Conservation (phyloP, 23 tunicate genomes). For the Diplosoma virens region DNA sequence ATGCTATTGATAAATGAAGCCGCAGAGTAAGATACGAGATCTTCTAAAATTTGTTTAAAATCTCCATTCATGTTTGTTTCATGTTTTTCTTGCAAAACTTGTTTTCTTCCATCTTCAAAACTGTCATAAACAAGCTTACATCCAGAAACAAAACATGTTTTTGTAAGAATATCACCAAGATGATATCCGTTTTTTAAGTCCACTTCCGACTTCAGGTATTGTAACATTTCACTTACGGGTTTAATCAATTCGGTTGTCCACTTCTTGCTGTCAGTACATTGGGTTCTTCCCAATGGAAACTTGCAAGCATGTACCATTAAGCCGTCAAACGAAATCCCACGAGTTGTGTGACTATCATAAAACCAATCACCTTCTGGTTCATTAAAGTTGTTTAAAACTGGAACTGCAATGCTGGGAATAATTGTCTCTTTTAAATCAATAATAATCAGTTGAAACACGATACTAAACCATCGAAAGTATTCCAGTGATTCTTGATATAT, state of each 20-base stretch:
- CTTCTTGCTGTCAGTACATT: slow-evolving; percentile 13
- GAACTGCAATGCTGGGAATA: slow-evolving; percentile 3
- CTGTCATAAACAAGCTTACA: background rate
- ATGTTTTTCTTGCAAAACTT: background rate
- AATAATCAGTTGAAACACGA: slow-evolving; percentile 26
- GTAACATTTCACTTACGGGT: slow-evolving; percentile 38
- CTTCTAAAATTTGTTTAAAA: background rate
- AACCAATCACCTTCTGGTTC: slow-evolving; percentile 26
- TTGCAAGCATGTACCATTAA: background rate
- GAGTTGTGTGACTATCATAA: slow-evolving; percentile 38
- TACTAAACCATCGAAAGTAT: slow-evolving; percentile 59
- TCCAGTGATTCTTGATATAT: slow-evolving; percentile 20
- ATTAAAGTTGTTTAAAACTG: slow-evolving; percentile 12
- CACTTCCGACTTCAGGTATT: background rate
- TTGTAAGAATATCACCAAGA: slow-evolving; percentile 16
- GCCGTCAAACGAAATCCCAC: slow-evolving; percentile 10
- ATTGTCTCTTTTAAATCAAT: slow-evolving; percentile 10
- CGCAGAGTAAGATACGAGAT: background rate
- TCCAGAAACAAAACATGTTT: slow-evolving; percentile 28
- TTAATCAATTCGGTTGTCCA: slow-evolving; percentile 44
- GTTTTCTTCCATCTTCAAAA: background rate
- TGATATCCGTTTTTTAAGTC: slow-evolving; percentile 17
- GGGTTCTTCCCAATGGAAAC: slow-evolving; percentile 41
- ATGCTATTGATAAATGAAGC: too few relatives aligned
- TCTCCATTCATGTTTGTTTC: background rate